Percentiles rank a stretch among this genome's conserved stretches.
Evolutionary conservation across 2,113 vertebrate species (phyloP).

Genomic region (Phylloscopus trochilus): DNA sequence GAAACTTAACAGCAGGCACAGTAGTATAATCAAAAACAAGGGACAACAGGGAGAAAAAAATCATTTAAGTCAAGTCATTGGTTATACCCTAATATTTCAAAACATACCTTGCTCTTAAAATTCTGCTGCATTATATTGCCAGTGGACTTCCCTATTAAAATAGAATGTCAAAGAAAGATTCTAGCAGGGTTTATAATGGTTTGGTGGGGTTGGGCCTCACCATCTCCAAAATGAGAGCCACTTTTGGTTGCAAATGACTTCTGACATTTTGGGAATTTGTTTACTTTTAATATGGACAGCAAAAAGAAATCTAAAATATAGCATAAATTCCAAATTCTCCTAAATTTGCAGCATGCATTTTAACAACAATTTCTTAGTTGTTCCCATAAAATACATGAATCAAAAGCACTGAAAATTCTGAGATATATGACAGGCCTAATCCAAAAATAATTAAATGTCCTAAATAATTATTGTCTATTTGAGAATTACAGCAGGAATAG

Average conservation of each 20-base stretch:
- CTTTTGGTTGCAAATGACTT: not conserved
- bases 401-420: not conserved
- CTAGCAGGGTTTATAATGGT: not conserved
- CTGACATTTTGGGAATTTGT: not conserved
- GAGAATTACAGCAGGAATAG: not conserved
- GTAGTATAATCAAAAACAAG: not conserved
- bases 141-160: not conserved
- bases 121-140: not conserved
- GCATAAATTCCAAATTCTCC: not conserved
- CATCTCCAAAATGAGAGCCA: not conserved
- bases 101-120: not conserved
- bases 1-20: not conserved
- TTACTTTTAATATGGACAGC: not conserved
- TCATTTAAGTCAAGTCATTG: not conserved
- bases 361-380: not conserved
- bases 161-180: not conserved
- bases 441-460: slow-evolving; percentile 19
- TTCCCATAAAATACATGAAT: not conserved
- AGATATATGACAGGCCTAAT: not conserved
- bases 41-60: rapidly evolving
- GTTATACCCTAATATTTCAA: not conserved
- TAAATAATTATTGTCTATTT: slow-evolving; percentile 25
- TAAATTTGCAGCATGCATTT: not conserved
- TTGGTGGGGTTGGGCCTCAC: not conserved
- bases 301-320: not conserved